These are phyloP conservation scores for Ochlodes sylvanus DNA, from an alignment of 2,888 invertebrate genomes.

Conservation along the genomic window DNA sequence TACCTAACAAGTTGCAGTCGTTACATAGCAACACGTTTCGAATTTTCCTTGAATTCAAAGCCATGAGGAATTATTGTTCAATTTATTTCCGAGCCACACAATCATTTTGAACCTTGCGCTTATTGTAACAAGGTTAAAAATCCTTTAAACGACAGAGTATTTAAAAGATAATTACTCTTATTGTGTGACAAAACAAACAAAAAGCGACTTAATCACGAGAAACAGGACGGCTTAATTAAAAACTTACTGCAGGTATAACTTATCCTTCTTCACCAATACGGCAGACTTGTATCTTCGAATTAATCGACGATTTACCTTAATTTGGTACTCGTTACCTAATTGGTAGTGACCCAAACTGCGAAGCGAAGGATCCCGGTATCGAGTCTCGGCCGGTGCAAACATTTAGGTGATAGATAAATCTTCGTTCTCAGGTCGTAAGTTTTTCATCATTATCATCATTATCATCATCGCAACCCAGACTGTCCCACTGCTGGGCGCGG, in stretches of 20 bases:
- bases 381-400: too few species aligned
- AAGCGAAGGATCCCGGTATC: too few species aligned
- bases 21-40: conserved; percentile 33
- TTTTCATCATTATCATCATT: too few species aligned
- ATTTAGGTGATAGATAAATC: too few species aligned
- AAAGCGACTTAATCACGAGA: conserved; percentile 58
- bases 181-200: conserved; percentile 58
- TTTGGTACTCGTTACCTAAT: too few species aligned
- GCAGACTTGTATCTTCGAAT: not conserved
- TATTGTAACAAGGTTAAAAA: not conserved
- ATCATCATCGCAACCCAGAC: too few species aligned
- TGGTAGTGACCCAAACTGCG: too few species aligned
- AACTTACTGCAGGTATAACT: conserved; percentile 59
- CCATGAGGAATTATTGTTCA: conserved; percentile 24
- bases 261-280: conserved; percentile 36
- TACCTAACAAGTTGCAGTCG: conserved; percentile 33
- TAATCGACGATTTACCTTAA: too few species aligned
- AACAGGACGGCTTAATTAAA: conserved; percentile 74
- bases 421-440: too few species aligned
- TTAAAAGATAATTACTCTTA: conserved; percentile 40
- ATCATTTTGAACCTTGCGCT: conserved; percentile 1
- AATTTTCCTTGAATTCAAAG: conserved; percentile 20
- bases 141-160: not conserved
- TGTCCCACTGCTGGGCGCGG: too few species aligned
- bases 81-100: conserved; percentile 4